Conservation (phyloP, 2,888 invertebrate species). For the Drosophila histrio region DNA sequence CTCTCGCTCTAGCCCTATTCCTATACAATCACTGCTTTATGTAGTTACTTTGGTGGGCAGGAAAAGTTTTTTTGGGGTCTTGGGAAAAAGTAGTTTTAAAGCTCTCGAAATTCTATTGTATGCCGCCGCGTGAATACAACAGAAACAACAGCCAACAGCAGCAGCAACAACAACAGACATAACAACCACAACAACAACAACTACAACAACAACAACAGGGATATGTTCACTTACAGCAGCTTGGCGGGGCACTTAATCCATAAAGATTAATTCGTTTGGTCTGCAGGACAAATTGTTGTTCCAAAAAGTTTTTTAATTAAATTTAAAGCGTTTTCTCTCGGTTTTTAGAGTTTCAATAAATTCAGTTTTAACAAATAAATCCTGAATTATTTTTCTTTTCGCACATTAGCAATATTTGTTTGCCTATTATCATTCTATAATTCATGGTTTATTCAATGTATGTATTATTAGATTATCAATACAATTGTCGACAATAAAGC, state of each 20-base stretch:
- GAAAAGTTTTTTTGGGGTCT: constrained; percentile 34
- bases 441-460: not conserved
- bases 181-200: not conserved
- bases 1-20: not conserved
- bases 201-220: not conserved
- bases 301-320: constrained; percentile 50
- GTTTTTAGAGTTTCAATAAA: not conserved
- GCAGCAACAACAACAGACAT: constrained; percentile 2
- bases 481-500: not conserved
- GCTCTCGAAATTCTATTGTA: constrained; percentile 49
- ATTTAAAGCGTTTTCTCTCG: constrained; percentile 17
- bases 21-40: not conserved
- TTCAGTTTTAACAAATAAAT: not conserved
- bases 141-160: not conserved
- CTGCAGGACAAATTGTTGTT: constrained; percentile 34
- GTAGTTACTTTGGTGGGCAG: not conserved
- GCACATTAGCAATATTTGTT: not conserved
- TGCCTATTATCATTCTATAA: not conserved
- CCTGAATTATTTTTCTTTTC: not conserved
- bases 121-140: constrained; percentile 9
- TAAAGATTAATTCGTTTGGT: constrained; percentile 63
- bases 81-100: constrained; percentile 64
- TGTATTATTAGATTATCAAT: not conserved
- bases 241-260: constrained; percentile 58
- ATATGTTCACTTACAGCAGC: constrained; percentile 9